Evolutionary conservation across 2,888 invertebrate species (phyloP), one percentile per base, ranked within the genome.

Genomic region (Andrena chrysosceles): DNA sequence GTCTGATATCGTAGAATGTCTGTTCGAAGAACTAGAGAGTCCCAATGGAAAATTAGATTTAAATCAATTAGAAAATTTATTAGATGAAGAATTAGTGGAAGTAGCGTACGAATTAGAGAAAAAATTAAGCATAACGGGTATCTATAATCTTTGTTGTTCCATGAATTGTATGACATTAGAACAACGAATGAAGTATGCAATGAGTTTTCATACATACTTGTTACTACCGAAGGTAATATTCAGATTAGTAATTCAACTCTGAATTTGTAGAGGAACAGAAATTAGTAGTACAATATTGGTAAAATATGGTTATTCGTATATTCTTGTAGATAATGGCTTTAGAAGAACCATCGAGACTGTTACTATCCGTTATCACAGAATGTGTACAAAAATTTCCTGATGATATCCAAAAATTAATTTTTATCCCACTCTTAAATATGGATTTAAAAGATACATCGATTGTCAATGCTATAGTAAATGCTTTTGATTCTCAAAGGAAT

Each of bases 311-410:
- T 75, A 52, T 29, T 63, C 13, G 29, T 56, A 48, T 13, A 13
- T 31, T 68, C n/a, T 84, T 76, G 5, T 72, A 88, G 86, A 89
- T 93, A 63, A 86, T 87, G 26, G 71, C 86, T 59, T 52, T 90
- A 16, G 85, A 91, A 20, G 84, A 88, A 66, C 88, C 89, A 0
- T 89, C 91, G 2, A 88, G 90, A 77, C 74, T 88, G 31, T 82
- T 93, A 48, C 77, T 62, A 68, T 86, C 89, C 2, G 82, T 73
- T 26, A 74, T 93, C 7, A 75, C 62, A 20, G 89, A 91, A 67
- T 85, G 90, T 13, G 78, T 87, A 20, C 67, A 86, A 35, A 90
- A 87, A 64, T 93, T 90, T 88, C 91, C 92, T 1, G 90, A 93
- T 6, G 93, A 93, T 70, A 71, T 92, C 0, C 83, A 83, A 35